Conservation (phyloP, 2,888 invertebrate species). For the Diarsia rubi region DNA sequence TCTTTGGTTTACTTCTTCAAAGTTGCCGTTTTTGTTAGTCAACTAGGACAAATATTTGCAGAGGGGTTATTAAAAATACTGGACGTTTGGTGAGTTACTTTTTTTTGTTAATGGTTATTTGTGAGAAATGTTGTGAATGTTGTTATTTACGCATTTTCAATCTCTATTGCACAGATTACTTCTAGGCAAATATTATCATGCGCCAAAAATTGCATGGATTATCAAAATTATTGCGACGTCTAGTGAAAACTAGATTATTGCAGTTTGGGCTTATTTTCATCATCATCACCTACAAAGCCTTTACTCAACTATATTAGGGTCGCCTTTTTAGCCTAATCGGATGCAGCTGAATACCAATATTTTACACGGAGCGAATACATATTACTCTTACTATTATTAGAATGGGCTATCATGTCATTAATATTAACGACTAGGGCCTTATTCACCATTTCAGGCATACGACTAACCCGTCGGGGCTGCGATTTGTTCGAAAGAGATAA, state of each 20-base stretch:
- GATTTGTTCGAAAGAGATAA: too few relatives aligned
- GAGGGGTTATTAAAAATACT: background rate
- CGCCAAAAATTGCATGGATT: too few relatives aligned
- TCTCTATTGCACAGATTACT: background rate
- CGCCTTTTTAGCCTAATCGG: too few relatives aligned
- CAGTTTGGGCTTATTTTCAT: too few relatives aligned
- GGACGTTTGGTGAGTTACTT: constrained; percentile 3
- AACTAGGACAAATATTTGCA: background rate
- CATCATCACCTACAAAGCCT: too few relatives aligned
- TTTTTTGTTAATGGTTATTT: background rate
- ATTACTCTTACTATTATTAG: too few relatives aligned
- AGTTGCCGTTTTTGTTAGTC: background rate
- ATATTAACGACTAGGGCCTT: background rate
- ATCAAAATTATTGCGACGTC: too few relatives aligned
- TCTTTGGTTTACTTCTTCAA: background rate
- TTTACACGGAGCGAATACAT: too few relatives aligned
- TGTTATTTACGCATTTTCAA: background rate
- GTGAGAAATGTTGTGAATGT: background rate
- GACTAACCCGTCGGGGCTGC: too few relatives aligned
- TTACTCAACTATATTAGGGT: too few relatives aligned
- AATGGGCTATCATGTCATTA: background rate
- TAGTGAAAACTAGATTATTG: too few relatives aligned
- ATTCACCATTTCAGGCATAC: background rate
- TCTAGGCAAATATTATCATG: background rate
- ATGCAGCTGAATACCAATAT: too few relatives aligned